Evolutionary conservation across 2,113 vertebrate genomes (phyloP).

Genomic region (Ageneiosus marmoratus): DNA sequence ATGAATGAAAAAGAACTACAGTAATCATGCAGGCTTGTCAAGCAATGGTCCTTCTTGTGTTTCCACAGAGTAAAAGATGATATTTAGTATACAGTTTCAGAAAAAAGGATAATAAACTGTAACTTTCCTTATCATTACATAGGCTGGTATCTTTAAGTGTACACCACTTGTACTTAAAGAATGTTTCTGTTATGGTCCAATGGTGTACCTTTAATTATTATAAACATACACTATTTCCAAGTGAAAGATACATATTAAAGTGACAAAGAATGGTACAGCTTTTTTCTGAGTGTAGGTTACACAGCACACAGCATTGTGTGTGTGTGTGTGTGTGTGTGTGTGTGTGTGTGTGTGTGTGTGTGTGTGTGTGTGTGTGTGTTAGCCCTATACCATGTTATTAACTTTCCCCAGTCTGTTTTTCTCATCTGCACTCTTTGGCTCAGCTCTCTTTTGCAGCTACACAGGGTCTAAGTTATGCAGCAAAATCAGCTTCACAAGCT

Average conservation of each 20-base stretch:
- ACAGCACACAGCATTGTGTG: neutral
- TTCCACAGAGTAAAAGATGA: neutral
- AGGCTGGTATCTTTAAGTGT: neutral
- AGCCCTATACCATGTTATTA: slow-evolving; percentile 27
- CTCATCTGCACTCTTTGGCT: slow-evolving; percentile 36
- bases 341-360: slow-evolving; percentile 20
- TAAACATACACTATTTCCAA: neutral
- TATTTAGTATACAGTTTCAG: neutral
- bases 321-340: neutral
- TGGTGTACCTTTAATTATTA: neutral
- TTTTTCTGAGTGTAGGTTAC: neutral
- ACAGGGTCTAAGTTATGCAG: slow-evolving; percentile 35
- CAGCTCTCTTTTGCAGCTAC: slow-evolving; percentile 10
- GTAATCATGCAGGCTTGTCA: neutral
- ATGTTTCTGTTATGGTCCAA: neutral
- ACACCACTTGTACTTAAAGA: neutral
- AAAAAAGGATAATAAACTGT: neutral
- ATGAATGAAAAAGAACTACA: neutral
- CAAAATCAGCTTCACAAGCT: slow-evolving; percentile 17
- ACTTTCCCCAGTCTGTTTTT: slow-evolving; percentile 40
- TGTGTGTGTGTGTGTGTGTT: slow-evolving; percentile 27
- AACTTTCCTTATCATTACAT: neutral
- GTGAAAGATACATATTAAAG: neutral
- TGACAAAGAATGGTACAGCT: neutral
- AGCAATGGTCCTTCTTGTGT: neutral